Evolutionary conservation across 1,140 invertebrate genomes (phyloP).

Genomic region (Chrysomallon squamiferum): DNA sequence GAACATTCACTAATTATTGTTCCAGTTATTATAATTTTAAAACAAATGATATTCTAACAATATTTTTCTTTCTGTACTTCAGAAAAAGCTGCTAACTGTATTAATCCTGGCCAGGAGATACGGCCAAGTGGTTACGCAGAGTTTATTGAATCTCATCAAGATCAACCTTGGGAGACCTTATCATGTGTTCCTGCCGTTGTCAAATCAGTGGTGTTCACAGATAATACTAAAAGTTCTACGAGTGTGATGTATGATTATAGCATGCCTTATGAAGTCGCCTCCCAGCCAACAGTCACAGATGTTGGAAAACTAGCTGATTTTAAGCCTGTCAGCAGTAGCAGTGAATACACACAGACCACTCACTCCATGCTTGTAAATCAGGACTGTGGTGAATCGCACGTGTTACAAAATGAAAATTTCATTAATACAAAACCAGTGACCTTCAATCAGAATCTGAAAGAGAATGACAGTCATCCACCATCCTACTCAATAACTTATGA

Average conservation of each 20-base stretch:
- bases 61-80: no score
- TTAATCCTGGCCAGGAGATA: conserved; percentile 33
- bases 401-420: neutral
- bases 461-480: neutral
- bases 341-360: neutral
- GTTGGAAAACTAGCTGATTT: conserved; percentile 9
- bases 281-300: conserved; percentile 3
- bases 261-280: conserved; percentile 42
- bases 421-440: neutral
- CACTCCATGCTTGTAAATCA: neutral
- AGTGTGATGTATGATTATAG: conserved; percentile 32
- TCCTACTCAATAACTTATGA: neutral
- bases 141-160: conserved; percentile 39
- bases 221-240: neutral
- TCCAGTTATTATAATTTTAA: no score
- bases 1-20: no score
- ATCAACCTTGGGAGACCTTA: conserved; percentile 40
- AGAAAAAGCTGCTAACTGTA: conserved; percentile 41
- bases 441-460: neutral
- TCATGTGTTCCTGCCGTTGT: conserved; percentile 13
- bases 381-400: neutral
- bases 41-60: no score
- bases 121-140: conserved; percentile 46
- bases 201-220: conserved; percentile 8
- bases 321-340: neutral